These are phyloP conservation scores for Cremastinae sp. DNA, from an alignment of 2,888 invertebrate species.

Conservation along the genomic window DNA sequence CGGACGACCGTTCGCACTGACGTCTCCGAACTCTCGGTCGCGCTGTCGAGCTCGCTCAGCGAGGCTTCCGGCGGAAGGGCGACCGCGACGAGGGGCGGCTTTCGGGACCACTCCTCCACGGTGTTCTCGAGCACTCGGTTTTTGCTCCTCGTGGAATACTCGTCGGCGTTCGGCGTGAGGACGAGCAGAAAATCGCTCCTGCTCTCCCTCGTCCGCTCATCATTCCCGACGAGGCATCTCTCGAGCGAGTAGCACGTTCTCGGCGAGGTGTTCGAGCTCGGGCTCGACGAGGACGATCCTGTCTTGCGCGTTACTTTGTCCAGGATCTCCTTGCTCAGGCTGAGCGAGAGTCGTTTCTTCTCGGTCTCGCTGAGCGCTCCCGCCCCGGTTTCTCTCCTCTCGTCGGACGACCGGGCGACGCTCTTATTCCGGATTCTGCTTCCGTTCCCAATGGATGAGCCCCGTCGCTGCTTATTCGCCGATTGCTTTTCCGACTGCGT, in stretches of 20 bases:
- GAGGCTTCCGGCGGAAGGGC: constrained; percentile 64
- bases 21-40: constrained; percentile 85
- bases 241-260: constrained; percentile 81
- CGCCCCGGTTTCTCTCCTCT: constrained; percentile 67
- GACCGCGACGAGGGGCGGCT: constrained; percentile 73
- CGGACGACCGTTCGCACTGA: constrained; percentile 87
- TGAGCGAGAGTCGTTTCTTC: constrained; percentile 87
- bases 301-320: constrained; percentile 83
- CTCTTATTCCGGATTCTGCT: too few relatives aligned
- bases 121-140: constrained; percentile 76
- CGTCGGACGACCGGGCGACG: too few relatives aligned
- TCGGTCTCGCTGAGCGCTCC: constrained; percentile 84
- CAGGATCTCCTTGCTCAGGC: constrained; percentile 87
- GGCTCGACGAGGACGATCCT: constrained; percentile 64
- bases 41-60: constrained; percentile 87
- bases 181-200: constrained; percentile 80
- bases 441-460: constrained; percentile 73
- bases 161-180: constrained; percentile 76
- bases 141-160: constrained; percentile 70
- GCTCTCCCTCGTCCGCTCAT: constrained; percentile 67
- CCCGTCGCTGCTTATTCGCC: constrained; percentile 68
- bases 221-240: constrained; percentile 77
- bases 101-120: constrained; percentile 81
- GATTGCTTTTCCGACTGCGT: too few relatives aligned
- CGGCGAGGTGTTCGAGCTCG: constrained; percentile 75